These are phyloP conservation scores for Probosciger aterrimus DNA, from an alignment of 2,113 vertebrate species.

Conservation along the genomic window DNA sequence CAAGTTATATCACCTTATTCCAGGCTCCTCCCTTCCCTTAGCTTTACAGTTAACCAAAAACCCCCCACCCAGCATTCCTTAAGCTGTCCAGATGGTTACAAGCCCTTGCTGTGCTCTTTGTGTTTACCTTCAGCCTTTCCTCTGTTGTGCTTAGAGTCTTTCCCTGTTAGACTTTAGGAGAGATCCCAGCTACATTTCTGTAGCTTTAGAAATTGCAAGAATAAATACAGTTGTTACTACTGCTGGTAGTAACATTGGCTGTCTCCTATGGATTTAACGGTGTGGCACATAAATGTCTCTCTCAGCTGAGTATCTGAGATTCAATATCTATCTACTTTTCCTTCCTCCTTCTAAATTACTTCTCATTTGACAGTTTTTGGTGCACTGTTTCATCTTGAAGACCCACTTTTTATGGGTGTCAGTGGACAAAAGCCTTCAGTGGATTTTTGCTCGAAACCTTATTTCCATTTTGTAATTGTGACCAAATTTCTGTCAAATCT, in stretches of 20 bases:
- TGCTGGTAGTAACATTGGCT: background rate
- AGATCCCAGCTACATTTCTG: background rate
- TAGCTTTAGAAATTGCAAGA: background rate
- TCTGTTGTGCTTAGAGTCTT: accelerated
- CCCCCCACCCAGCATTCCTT: background rate
- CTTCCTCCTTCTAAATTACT: background rate
- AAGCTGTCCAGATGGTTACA: background rate
- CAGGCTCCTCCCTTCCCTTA: background rate
- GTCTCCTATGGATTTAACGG: background rate
- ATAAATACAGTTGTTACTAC: background rate
- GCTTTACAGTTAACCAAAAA: background rate
- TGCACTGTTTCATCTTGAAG: background rate
- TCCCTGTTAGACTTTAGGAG: background rate
- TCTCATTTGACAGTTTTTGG: background rate
- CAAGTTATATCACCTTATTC: background rate
- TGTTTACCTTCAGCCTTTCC: background rate
- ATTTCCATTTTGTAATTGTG: background rate
- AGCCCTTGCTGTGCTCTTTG: accelerated
- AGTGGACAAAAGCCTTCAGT: background rate
- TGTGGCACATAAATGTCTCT: background rate
- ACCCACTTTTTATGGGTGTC: background rate
- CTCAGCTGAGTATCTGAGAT: background rate
- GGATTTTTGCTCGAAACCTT: background rate
- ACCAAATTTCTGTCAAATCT: background rate
- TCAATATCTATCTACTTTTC: background rate